Conservation (phyloP, 2,888 invertebrate genomes). For the Nephrotoma guestfalica region DNA sequence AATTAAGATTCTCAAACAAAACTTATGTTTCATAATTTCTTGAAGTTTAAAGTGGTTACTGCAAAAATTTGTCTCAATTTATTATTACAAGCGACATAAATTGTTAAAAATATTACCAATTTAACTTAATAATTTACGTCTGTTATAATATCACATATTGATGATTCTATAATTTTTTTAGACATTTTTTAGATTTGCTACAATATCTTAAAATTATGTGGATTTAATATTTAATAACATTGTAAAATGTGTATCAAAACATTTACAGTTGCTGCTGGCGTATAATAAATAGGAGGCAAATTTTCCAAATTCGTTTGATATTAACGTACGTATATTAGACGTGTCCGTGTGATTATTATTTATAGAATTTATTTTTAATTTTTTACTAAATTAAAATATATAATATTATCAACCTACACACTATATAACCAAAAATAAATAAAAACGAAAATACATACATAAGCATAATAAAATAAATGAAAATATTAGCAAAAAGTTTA, state of each 20-base stretch:
- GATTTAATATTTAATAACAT: not conserved
- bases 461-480: not conserved
- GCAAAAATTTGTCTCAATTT: too few species aligned
- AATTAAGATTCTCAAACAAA: too few species aligned
- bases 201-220: not conserved
- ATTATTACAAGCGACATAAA: too few species aligned
- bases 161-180: not conserved
- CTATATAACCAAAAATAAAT: not conserved
- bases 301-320: not conserved
- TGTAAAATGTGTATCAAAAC: not conserved
- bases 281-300: not conserved
- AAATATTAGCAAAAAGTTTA: not conserved
- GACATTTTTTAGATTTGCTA: not conserved
- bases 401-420: not conserved
- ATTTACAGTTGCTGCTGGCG: not conserved
- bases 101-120: too few species aligned
- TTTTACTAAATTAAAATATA: not conserved
- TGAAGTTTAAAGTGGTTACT: too few species aligned
- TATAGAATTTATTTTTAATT: not conserved
- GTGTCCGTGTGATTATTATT: not conserved
- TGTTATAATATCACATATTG: not conserved
- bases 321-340: not conserved
- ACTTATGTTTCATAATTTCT: too few species aligned
- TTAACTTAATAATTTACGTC: too few species aligned
- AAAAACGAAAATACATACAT: not conserved